phyloP scores from a whole-genome alignment of 35 echinoderm and acorn worm species.

The Anneissia japonica region DNA sequence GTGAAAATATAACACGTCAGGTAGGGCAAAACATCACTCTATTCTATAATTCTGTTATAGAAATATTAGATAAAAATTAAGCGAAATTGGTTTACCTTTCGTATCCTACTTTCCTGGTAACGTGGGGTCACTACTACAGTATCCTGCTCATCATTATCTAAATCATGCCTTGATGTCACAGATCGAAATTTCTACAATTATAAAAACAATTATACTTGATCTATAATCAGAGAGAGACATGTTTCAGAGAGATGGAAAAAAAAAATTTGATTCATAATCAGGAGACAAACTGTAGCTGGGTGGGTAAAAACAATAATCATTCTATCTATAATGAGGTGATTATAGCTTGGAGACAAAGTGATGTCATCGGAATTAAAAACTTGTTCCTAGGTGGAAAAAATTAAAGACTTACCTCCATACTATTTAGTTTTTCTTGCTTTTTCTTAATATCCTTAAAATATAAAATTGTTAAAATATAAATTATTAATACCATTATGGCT shows the following conservation, averaged over 20 bases:
- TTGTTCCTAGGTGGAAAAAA: background rate
- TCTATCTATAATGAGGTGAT: background rate
- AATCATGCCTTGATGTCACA: background rate
- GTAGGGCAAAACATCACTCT: too few relatives aligned
- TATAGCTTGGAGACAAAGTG: background rate
- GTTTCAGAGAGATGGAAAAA: too few relatives aligned
- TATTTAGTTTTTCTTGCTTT: constrained; percentile 72
- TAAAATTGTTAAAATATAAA: background rate
- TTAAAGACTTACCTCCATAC: constrained; percentile 44
- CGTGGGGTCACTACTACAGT: background rate
- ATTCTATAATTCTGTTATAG: too few relatives aligned
- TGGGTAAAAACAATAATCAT: too few relatives aligned
- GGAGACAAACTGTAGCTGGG: too few relatives aligned
- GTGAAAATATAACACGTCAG: too few relatives aligned
- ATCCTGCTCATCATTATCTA: background rate
- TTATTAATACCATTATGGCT: too few relatives aligned
- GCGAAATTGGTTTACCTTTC: background rate
- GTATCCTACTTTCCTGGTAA: background rate
- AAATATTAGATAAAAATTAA: too few relatives aligned
- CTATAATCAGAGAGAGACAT: too few relatives aligned
- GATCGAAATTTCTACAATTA: background rate
- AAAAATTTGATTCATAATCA: too few relatives aligned
- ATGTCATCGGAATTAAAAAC: background rate
- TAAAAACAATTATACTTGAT: background rate
- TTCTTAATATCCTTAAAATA: constrained; percentile 70